Evolutionary conservation across 2,797 vertebrate genomes (phyloP), one percentile per base, ranked within the genome.

Genomic region (Sebastes kiyomatsui): DNA sequence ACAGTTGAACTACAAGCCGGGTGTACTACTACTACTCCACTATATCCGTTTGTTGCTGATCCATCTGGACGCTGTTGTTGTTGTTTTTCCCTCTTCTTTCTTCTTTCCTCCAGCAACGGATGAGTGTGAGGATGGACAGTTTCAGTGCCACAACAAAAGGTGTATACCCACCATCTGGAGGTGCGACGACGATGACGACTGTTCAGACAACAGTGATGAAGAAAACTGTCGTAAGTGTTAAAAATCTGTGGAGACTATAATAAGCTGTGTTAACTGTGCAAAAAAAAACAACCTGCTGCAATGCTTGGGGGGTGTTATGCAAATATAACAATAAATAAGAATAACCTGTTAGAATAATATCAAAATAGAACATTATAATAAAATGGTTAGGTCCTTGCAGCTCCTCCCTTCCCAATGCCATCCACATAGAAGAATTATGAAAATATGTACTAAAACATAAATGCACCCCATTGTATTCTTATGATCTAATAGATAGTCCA

Each of bases 111-210:
- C 86, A 94, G 94, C 92, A 87, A 89, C 94, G 64, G 94, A 95
- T 75, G 96, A 97, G 89, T 99, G 98, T 61, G 97, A 98, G 85
- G 95, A 97, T 91, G 93, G 97, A 90, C 98, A 99, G 93, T 99
- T 99, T 91, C 97, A 98, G 92, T 99, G 98, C 94, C 95, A 92
- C 91, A 99, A 99, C 88, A 95, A 96, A 87, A 97, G 97, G 90
- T 99, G 98, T 90, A 98, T 99, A 87, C 97, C 97, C 25, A 97
- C 95, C 55, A 92, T 99, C 89, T 99, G 98, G 98, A 97, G 97
- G 88, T 99, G 98, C 72, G 98, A 99, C 84, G 98, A 99, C 83
- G 98, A 99, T 72, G 97, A 99, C 84, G 98, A 99, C 94, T 99
- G 98, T 84, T 96, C 97, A 7, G 98, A 99, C 93, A 99, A 99